Evolutionary conservation across 2,113 vertebrate species (phyloP).

Genomic region (Ellobius talpinus): DNA sequence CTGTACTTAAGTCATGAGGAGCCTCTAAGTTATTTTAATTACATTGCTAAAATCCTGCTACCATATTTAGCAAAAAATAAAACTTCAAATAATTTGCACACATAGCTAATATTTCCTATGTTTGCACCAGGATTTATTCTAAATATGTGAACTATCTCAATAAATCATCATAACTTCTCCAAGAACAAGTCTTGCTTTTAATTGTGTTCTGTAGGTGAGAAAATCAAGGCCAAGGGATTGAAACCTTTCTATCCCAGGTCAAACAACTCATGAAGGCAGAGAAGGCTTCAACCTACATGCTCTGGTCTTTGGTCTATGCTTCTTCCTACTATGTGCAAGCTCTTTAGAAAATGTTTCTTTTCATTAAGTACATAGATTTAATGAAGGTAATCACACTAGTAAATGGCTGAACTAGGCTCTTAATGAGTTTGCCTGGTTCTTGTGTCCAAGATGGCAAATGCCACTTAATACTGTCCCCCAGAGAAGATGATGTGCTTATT

Average conservation of each 20-base stretch:
- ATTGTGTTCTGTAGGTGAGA: constrained; percentile 21
- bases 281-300: background rate
- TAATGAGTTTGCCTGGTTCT: background rate
- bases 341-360: background rate
- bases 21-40: constrained; percentile 6
- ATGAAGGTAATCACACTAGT: background rate
- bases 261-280: background rate
- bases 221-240: background rate
- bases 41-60: background rate
- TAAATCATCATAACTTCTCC: background rate
- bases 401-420: background rate
- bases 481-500: background rate
- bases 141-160: background rate
- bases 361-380: background rate
- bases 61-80: background rate
- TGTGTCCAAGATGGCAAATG: background rate
- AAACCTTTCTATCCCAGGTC: background rate
- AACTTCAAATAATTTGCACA: background rate
- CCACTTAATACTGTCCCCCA: background rate
- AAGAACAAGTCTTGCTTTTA: constrained; percentile 13
- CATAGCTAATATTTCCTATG: background rate
- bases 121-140: background rate
- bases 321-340: background rate
- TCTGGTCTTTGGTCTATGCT: background rate
- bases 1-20: background rate